phyloP scores from a whole-genome alignment of 2,113 vertebrate species.

The Xerus inauris region DNA sequence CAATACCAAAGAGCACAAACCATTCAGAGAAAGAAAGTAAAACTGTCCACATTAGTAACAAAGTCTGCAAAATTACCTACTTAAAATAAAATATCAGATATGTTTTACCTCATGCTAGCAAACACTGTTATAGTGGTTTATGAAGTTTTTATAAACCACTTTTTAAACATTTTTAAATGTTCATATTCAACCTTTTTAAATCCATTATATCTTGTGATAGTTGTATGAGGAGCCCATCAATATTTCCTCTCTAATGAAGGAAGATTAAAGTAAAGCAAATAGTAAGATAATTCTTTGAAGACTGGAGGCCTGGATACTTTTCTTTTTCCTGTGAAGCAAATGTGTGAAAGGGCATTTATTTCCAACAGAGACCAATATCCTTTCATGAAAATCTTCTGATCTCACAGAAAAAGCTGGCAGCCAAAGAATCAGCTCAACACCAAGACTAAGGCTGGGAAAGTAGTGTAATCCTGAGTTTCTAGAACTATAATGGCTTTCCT shows the following conservation, averaged over 20 bases:
- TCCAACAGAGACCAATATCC: not conserved
- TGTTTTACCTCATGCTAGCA: not conserved
- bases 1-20: not conserved
- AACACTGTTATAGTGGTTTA: not conserved
- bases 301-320: not conserved
- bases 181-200: slow-evolving; percentile 6
- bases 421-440: not conserved
- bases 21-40: not conserved
- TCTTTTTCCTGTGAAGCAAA: not conserved
- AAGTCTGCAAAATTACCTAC: not conserved
- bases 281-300: not conserved
- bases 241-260: slow-evolving; percentile 8
- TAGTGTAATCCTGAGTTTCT: not conserved
- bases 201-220: not conserved
- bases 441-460: not conserved
- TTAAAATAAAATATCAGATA: slow-evolving; percentile 39
- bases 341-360: not conserved
- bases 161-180: not conserved
- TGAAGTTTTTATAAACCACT: not conserved
- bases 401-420: not conserved
- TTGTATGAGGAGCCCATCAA: not conserved
- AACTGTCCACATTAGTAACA: not conserved
- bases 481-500: not conserved
- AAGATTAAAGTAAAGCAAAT: not conserved
- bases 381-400: not conserved